Conservation (phyloP, 2,113 vertebrate genomes). For the Lonchura striata region DNA sequence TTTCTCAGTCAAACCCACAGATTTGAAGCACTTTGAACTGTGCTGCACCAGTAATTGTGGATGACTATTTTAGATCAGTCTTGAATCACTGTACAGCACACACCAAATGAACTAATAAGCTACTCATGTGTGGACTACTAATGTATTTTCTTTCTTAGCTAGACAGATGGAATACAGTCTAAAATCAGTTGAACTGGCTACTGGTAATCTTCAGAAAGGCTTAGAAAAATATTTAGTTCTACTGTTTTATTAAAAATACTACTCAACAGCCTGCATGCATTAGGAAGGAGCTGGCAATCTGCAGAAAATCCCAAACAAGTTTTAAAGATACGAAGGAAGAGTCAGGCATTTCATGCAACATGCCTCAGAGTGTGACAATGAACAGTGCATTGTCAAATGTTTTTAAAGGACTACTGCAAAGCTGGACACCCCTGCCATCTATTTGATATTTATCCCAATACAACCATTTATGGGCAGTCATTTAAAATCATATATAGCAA, state of each 20-base stretch:
- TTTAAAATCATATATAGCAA: not conserved
- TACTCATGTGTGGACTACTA: conserved; percentile 77
- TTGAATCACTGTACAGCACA: conserved; percentile 68
- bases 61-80: conserved; percentile 79
- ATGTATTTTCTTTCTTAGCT: conserved; percentile 65
- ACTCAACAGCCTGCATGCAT: not conserved
- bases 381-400: not conserved
- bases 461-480: not conserved
- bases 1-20: conserved; percentile 71
- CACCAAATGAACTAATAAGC: conserved; percentile 77
- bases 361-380: not conserved
- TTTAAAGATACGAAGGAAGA: not conserved
- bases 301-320: not conserved
- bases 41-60: conserved; percentile 75
- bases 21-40: conserved; percentile 78
- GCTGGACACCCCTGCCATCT: not conserved
- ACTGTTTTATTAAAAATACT: conserved; percentile 24
- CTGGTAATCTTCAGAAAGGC: conserved; percentile 23
- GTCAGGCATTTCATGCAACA: not conserved
- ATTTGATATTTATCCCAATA: not conserved
- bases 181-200: conserved; percentile 33
- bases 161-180: conserved; percentile 58
- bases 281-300: not conserved
- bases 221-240: conserved; percentile 30
- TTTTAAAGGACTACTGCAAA: not conserved